phyloP scores from a whole-genome alignment of 1,140 invertebrate genomes.

The Drosophila biarmipes region DNA sequence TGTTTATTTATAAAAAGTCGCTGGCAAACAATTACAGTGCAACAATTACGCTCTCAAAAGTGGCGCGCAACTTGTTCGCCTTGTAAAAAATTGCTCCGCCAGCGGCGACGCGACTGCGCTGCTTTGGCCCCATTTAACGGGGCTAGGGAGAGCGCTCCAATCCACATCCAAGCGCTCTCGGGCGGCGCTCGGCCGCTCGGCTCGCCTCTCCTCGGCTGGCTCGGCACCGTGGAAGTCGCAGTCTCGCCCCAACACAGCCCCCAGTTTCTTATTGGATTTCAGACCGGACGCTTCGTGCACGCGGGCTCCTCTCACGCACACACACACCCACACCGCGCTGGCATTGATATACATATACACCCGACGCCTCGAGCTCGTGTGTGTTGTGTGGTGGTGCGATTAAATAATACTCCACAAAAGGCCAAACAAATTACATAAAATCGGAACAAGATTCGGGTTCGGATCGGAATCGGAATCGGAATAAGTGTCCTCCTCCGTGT shows the following conservation, averaged over 20 bases:
- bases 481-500: conserved; percentile 44
- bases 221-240: background rate
- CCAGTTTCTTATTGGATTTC: conserved; percentile 63
- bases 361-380: conserved; percentile 1
- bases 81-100: conserved; percentile 70
- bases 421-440: conserved; percentile 70
- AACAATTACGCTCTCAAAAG: conserved; percentile 55
- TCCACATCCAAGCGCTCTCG: conserved; percentile 1
- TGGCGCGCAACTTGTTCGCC: conserved; percentile 69
- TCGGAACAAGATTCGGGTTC: background rate
- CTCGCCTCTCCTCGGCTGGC: conserved; percentile 1
- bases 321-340: conserved; percentile 32
- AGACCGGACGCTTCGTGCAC: conserved; percentile 67
- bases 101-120: conserved; percentile 64
- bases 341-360: conserved; percentile 35
- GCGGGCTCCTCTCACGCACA: conserved; percentile 45
- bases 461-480: conserved; percentile 24
- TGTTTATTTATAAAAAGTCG: conserved; percentile 49
- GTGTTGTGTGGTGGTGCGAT: conserved; percentile 53
- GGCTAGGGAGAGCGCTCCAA: background rate
- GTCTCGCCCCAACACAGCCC: background rate
- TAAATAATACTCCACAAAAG: conserved; percentile 81
- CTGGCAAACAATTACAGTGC: conserved; percentile 59
- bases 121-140: conserved; percentile 72
- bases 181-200: background rate